phyloP scores from a whole-genome alignment of 1,140 invertebrate species.

The Cecropterus lyciades region DNA sequence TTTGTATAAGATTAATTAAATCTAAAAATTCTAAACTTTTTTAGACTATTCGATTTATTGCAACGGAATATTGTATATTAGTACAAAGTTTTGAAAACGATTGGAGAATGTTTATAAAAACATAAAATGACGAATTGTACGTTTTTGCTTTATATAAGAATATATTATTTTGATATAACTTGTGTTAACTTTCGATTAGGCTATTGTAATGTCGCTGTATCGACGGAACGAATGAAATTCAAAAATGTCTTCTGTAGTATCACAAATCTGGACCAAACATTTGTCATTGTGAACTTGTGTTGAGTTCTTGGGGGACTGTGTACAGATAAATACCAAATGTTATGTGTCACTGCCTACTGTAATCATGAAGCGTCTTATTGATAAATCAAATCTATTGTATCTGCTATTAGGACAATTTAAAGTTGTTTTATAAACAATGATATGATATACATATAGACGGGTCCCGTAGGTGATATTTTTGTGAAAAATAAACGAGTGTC shows the following conservation, averaged over 20 bases:
- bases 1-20: constrained; percentile 57
- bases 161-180: constrained; percentile 73
- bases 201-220: constrained; percentile 43
- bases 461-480: constrained; percentile 28
- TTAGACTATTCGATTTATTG: constrained; percentile 63
- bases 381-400: constrained; percentile 36
- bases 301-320: constrained; percentile 44
- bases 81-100: constrained; percentile 74
- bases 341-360: constrained; percentile 39
- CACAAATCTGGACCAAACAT: constrained; percentile 60
- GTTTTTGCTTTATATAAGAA: constrained; percentile 59
- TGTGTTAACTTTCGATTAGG: constrained; percentile 56
- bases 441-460: constrained; percentile 11
- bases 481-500: constrained; percentile 24
- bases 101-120: constrained; percentile 53
- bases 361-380: constrained; percentile 36
- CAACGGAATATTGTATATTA: constrained; percentile 72
- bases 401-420: constrained; percentile 34
- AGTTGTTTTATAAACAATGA: constrained; percentile 31
- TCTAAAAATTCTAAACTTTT: constrained; percentile 62
- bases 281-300: constrained; percentile 40
- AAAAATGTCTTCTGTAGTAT: constrained; percentile 45
- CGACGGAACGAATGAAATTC: constrained; percentile 47
- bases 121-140: constrained; percentile 42
- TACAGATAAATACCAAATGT: constrained; percentile 56